Percentiles rank a stretch among this genome's conserved stretches.
These are phyloP conservation scores for Ageneiosus marmoratus DNA, from an alignment of 2,113 vertebrate genomes.

Conservation along the genomic window DNA sequence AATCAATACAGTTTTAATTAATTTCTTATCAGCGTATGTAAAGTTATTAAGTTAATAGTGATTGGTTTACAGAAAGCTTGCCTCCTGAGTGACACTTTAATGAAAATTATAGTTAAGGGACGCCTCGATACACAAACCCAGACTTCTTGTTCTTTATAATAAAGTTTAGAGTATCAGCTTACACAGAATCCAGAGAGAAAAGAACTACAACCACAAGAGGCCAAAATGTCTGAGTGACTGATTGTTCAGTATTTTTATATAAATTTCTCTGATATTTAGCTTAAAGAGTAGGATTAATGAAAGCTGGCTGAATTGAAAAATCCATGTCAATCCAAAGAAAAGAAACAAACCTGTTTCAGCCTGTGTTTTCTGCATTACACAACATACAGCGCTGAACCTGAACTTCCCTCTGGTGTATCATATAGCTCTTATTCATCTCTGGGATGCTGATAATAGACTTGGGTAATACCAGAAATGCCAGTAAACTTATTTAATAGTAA, in stretches of 20 bases:
- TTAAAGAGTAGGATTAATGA: constrained; percentile 1
- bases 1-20: background rate
- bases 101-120: constrained; percentile 29
- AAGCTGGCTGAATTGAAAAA: background rate
- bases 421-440: constrained; percentile 14
- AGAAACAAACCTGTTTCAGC: constrained; percentile 1
- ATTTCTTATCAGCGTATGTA: background rate
- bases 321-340: background rate
- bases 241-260: constrained; percentile 30
- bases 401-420: constrained; percentile 18
- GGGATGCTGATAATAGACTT: constrained; percentile 7
- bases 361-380: constrained; percentile 14
- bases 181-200: constrained; percentile 34
- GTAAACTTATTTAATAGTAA: background rate
- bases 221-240: constrained; percentile 24
- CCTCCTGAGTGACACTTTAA: constrained; percentile 16
- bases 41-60: background rate
- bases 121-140: constrained; percentile 36
- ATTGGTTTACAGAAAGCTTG: constrained; percentile 5
- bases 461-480: constrained; percentile 18
- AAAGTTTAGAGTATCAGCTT: constrained; percentile 32
- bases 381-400: background rate
- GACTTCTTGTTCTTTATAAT: constrained; percentile 20
- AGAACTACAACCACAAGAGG: constrained; percentile 19
- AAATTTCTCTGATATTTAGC: background rate